phyloP scores from a whole-genome alignment of 2,797 vertebrate species.

The Scolopax bukidnonensis region DNA sequence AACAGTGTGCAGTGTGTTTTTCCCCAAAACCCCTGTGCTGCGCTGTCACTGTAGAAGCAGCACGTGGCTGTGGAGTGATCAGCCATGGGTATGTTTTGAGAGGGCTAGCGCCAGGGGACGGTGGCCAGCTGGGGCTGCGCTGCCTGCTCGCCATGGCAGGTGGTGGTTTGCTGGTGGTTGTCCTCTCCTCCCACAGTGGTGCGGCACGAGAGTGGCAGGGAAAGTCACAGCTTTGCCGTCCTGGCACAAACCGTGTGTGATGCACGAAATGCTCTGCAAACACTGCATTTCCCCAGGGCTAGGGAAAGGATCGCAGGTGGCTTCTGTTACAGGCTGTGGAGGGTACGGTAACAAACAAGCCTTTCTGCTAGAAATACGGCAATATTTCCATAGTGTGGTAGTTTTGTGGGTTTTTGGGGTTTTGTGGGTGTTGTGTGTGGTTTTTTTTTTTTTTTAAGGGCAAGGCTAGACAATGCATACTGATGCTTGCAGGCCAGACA shows the following conservation, averaged over 20 bases:
- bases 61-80: rapidly evolving
- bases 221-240: rapidly evolving
- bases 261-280: neutral
- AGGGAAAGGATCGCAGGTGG: neutral
- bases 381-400: rapidly evolving
- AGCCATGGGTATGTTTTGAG: rapidly evolving
- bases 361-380: neutral
- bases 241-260: neutral
- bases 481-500: neutral
- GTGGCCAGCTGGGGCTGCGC: too few species aligned
- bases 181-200: rapidly evolving
- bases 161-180: neutral
- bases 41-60: rapidly evolving
- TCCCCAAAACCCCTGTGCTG: neutral
- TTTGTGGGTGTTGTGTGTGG: too few species aligned
- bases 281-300: rapidly evolving
- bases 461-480: neutral
- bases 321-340: neutral
- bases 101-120: rapidly evolving
- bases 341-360: neutral
- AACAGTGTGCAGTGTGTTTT: rapidly evolving
- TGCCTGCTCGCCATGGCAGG: rapidly evolving
- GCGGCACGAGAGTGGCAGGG: rapidly evolving
- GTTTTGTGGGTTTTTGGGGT: too few species aligned
- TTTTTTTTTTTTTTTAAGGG: neutral